These are phyloP conservation scores for Trissolcus japonicus DNA, from an alignment of 2,888 invertebrate species.

Conservation along the genomic window DNA sequence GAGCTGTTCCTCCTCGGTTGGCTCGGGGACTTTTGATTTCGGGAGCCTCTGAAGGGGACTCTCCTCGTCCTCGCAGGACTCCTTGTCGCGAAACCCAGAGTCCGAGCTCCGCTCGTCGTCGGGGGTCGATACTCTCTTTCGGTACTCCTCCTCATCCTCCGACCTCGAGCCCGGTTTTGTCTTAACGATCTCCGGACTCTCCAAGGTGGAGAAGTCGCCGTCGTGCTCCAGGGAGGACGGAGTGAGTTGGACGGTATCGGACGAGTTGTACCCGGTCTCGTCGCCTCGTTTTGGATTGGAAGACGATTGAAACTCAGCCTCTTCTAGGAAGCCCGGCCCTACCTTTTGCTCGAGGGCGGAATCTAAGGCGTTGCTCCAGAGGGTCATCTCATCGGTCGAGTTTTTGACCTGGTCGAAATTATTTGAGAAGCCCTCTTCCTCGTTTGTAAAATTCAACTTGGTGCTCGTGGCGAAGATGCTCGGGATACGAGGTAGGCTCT, in stretches of 20 bases:
- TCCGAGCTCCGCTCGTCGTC: conserved; percentile 78
- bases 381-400: conserved; percentile 63
- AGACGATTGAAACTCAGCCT: conserved; percentile 62
- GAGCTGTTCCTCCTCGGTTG: conserved; percentile 64
- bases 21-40: conserved; percentile 35
- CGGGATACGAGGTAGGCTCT: conserved; percentile 2
- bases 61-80: conserved; percentile 74
- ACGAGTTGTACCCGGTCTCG: conserved; percentile 59
- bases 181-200: conserved; percentile 62
- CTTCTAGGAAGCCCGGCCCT: conserved; percentile 61
- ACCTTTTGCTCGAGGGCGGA: conserved; percentile 67
- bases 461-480: conserved; percentile 24
- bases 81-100: conserved; percentile 77
- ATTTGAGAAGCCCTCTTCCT: conserved; percentile 55
- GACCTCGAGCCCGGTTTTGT: conserved; percentile 51
- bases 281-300: conserved; percentile 51
- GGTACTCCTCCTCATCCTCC: conserved; percentile 74
- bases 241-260: conserved; percentile 61
- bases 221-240: conserved; percentile 66
- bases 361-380: conserved; percentile 70
- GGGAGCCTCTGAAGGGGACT: conserved; percentile 64
- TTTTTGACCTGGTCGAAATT: conserved; percentile 56
- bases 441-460: conserved; percentile 3
- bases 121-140: conserved; percentile 76
- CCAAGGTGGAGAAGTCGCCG: conserved; percentile 65